Conservation (phyloP, 2,113 vertebrate species). For the Petroica traversi region DNA sequence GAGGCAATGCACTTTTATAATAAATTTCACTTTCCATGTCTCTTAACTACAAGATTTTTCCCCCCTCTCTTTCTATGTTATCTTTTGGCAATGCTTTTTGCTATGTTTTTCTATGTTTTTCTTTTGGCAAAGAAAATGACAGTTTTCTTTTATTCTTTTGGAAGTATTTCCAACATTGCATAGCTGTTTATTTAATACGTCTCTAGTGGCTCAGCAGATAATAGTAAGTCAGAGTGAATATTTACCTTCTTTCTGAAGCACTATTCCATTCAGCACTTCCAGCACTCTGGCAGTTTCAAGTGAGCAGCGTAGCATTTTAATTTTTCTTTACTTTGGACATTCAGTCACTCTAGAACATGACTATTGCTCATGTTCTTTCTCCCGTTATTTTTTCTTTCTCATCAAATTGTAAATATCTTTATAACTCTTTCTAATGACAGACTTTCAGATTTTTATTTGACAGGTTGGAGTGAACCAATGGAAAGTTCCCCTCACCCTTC, state of each 20-base stretch:
- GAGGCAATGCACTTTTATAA: background rate
- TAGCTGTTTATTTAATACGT: conserved; percentile 70
- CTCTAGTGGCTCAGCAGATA: conserved; percentile 56
- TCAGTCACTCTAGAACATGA: conserved; percentile 10
- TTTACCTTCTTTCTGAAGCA: conserved; percentile 61
- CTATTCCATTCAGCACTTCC: conserved; percentile 6
- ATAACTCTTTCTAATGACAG: background rate
- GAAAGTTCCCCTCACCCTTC: background rate
- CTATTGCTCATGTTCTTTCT: background rate
- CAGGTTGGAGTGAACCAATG: background rate
- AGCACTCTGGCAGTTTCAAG: background rate
- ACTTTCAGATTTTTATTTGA: background rate
- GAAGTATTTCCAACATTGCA: conserved; percentile 58
- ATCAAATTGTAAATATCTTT: background rate
- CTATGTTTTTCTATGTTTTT: conserved; percentile 35
- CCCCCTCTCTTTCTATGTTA: background rate
- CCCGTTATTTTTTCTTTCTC: background rate
- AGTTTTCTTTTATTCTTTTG: conserved; percentile 48
- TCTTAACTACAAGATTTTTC: background rate
- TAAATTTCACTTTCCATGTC: background rate
- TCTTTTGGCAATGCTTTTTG: conserved; percentile 43
- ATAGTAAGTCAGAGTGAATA: conserved; percentile 52
- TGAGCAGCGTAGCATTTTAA: background rate
- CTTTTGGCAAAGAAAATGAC: conserved; percentile 38
- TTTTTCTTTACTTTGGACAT: conserved; percentile 33